These are phyloP conservation scores for Maccullochella peelii DNA, from an alignment of 2,113 vertebrate genomes.

Conservation along the genomic window DNA sequence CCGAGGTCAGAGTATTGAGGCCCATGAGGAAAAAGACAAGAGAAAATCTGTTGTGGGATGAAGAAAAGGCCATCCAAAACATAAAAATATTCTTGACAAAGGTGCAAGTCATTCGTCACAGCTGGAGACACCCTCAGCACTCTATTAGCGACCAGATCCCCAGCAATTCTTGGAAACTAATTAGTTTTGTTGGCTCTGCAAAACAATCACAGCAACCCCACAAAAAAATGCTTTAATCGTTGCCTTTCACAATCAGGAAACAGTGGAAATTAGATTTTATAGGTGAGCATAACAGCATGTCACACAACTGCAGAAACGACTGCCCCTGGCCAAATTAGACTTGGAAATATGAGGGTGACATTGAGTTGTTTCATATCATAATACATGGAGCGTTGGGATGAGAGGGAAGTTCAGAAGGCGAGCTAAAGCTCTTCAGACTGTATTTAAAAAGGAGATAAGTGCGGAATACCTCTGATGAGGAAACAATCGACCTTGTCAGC, in stretches of 20 bases:
- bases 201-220: slow-evolving; percentile 38
- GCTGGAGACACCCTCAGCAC: slow-evolving; percentile 39
- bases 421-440: slow-evolving; percentile 48
- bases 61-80: slow-evolving; percentile 12
- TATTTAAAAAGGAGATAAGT: slow-evolving; percentile 42
- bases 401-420: slow-evolving; percentile 28
- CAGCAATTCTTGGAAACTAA: slow-evolving; percentile 42
- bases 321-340: slow-evolving; percentile 51
- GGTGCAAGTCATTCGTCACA: slow-evolving; percentile 38
- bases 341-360: slow-evolving; percentile 62
- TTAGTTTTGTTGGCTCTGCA: slow-evolving; percentile 40
- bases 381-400: slow-evolving; percentile 43
- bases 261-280: slow-evolving; percentile 56
- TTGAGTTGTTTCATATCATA: slow-evolving; percentile 40
- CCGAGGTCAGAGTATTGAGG: slow-evolving; percentile 13
- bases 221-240: slow-evolving; percentile 34
- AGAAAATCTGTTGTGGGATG: slow-evolving; percentile 10
- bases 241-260: slow-evolving; percentile 56
- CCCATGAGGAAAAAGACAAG: slow-evolving; percentile 7
- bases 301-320: slow-evolving; percentile 47
- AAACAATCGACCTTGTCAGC: slow-evolving; percentile 53
- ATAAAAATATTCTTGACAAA: slow-evolving; percentile 24
- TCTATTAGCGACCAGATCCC: slow-evolving; percentile 1
- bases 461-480: slow-evolving; percentile 26
- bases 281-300: slow-evolving; percentile 42